These are phyloP conservation scores for Sphaeridia pumilis DNA, from an alignment of 2,888 invertebrate genomes.

Conservation along the genomic window DNA sequence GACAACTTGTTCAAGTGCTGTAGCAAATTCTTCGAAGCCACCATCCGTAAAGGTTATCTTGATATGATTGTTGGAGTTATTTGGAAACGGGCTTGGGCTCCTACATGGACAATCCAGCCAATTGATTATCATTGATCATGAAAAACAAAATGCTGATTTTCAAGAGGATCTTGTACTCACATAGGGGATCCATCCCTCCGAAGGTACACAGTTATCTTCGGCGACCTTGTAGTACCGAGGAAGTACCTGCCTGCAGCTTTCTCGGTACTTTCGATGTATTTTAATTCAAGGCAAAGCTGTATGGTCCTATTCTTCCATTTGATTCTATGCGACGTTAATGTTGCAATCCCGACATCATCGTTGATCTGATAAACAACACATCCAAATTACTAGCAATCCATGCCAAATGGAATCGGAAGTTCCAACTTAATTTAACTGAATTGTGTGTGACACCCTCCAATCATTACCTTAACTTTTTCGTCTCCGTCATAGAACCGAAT, in stretches of 20 bases:
- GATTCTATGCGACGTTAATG: constrained; percentile 23
- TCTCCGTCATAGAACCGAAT: constrained; percentile 82
- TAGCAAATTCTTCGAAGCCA: constrained; percentile 30
- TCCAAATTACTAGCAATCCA: too few relatives aligned
- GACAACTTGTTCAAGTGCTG: constrained; percentile 30
- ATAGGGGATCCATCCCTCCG: constrained; percentile 7
- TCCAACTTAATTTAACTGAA: too few relatives aligned
- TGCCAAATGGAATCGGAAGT: too few relatives aligned
- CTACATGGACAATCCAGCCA: too few relatives aligned
- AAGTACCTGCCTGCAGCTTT: constrained; percentile 15
- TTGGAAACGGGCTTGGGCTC: constrained; percentile 50
- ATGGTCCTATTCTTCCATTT: constrained; percentile 21
- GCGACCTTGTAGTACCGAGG: constrained; percentile 20
- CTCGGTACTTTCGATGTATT: constrained; percentile 16
- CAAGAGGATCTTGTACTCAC: too few relatives aligned
- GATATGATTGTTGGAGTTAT: constrained; percentile 49
- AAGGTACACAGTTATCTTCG: constrained; percentile 56
- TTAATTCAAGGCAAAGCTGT: constrained; percentile 18
- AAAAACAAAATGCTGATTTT: too few relatives aligned
- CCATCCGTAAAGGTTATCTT: constrained; percentile 66
- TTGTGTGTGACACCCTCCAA: too few relatives aligned
- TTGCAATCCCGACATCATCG: constrained; percentile 21
- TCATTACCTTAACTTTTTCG: constrained; percentile 53
- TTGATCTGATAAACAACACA: too few relatives aligned
- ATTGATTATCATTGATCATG: too few relatives aligned